Evolutionary conservation across 1,140 invertebrate genomes (phyloP).

Genomic region (Drosophila bipectinata): DNA sequence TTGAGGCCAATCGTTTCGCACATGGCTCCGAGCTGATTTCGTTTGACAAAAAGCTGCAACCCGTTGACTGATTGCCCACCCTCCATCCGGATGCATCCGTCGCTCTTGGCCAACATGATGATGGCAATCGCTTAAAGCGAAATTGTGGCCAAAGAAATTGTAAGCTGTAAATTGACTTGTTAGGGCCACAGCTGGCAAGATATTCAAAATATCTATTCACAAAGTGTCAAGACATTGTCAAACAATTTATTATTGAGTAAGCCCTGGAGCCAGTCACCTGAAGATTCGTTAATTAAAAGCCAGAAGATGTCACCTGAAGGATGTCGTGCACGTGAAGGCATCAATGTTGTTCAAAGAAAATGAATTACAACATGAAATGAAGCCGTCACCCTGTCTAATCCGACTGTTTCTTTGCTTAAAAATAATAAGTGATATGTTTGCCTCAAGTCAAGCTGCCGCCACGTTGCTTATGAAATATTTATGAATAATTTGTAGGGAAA

Average conservation of each 20-base stretch:
- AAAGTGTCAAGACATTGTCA: slow-evolving; percentile 21
- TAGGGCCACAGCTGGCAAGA: slow-evolving; percentile 20
- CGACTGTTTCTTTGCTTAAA: slow-evolving; percentile 48
- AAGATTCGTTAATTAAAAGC: slow-evolving; percentile 64
- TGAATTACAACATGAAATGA: slow-evolving; percentile 52
- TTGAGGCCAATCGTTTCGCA: slow-evolving; percentile 61
- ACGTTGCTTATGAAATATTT: neutral
- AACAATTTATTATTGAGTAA: slow-evolving; percentile 26
- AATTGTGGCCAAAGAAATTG: slow-evolving; percentile 22
- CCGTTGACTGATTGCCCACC: slow-evolving; percentile 59
- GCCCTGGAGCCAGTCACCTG: slow-evolving; percentile 28
- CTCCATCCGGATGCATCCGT: no score
- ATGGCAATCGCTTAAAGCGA: slow-evolving; percentile 23
- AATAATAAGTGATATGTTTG: slow-evolving; percentile 32
- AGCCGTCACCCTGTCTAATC: slow-evolving; percentile 25
- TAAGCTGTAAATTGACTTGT: slow-evolving; percentile 28
- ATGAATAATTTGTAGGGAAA: slow-evolving; percentile 17
- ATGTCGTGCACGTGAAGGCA: slow-evolving; percentile 49
- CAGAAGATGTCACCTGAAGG: slow-evolving; percentile 29
- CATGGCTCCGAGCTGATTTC: slow-evolving; percentile 62
- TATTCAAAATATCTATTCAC: slow-evolving; percentile 6
- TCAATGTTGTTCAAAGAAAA: slow-evolving; percentile 34
- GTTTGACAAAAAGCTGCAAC: slow-evolving; percentile 61
- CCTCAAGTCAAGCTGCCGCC: slow-evolving; percentile 25
- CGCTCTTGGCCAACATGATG: neutral